phyloP scores from a whole-genome alignment of 2,797 vertebrate species.

The Amblyopsis hoosieri region DNA sequence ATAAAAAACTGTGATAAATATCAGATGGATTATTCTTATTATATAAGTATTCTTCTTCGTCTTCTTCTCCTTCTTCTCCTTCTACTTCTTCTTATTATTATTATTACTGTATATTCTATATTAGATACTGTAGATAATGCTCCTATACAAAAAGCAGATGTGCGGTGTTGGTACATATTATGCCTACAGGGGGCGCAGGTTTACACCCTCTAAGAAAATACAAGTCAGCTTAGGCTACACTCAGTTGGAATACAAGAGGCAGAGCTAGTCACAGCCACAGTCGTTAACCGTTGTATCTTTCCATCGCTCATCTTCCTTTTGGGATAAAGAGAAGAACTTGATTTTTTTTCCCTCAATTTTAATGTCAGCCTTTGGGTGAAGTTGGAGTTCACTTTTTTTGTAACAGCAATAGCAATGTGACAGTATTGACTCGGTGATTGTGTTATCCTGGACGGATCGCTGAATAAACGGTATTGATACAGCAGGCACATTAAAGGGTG shows the following conservation, averaged over 20 bases:
- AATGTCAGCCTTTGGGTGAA: constrained; percentile 50
- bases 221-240: background rate
- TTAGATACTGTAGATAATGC: no score
- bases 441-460: constrained; percentile 55
- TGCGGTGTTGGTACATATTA: constrained; percentile 5
- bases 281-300: background rate
- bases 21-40: no score
- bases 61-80: no score
- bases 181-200: constrained; percentile 60
- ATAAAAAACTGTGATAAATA: no score
- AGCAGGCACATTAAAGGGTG: constrained; percentile 40
- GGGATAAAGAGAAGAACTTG: background rate
- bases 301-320: background rate
- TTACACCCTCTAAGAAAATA: constrained; percentile 3
- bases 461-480: constrained; percentile 56
- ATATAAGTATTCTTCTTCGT: no score
- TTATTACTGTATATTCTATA: no score
- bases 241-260: constrained; percentile 4
- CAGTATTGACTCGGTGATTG: constrained; percentile 51
- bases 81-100: no score
- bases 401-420: constrained; percentile 71
- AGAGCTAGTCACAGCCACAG: background rate
- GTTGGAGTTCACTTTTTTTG: constrained; percentile 52
- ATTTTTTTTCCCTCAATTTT: constrained; percentile 35
- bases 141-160: background rate